Conservation (phyloP, 1,140 invertebrate genomes). For the Habropoda laboriosa region DNA sequence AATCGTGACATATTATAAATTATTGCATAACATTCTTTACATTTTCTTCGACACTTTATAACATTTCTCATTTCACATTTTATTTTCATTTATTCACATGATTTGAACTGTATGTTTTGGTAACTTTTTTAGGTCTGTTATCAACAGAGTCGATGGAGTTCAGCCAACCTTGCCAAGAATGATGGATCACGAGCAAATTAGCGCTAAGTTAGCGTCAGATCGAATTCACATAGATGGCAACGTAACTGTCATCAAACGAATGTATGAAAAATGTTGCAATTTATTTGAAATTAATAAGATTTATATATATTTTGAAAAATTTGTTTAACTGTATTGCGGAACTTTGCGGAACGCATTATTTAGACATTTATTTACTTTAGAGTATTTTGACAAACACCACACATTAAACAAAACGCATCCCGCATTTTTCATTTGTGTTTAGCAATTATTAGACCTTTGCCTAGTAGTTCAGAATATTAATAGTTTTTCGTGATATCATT, state of each 20-base stretch:
- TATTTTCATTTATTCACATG: not conserved
- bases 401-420: too few relatives aligned
- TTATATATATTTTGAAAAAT: not conserved
- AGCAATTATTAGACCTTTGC: too few relatives aligned
- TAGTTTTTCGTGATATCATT: too few relatives aligned
- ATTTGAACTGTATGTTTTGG: not conserved
- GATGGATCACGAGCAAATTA: not conserved
- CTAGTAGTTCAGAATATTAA: too few relatives aligned
- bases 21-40: not conserved
- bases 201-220: not conserved
- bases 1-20: not conserved
- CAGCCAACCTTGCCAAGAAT: not conserved
- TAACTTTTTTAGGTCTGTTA: not conserved
- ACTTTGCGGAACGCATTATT: too few relatives aligned
- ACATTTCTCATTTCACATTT: not conserved
- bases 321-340: not conserved
- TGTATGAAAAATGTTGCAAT: conserved; percentile 34
- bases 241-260: conserved; percentile 45
- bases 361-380: too few relatives aligned
- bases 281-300: not conserved
- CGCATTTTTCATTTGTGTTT: too few relatives aligned
- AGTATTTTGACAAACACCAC: too few relatives aligned
- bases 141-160: not conserved
- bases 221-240: conserved; percentile 28
- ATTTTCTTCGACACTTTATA: not conserved